Conservation (phyloP, 2,797 vertebrate species). For the Numenius phaeopus region DNA sequence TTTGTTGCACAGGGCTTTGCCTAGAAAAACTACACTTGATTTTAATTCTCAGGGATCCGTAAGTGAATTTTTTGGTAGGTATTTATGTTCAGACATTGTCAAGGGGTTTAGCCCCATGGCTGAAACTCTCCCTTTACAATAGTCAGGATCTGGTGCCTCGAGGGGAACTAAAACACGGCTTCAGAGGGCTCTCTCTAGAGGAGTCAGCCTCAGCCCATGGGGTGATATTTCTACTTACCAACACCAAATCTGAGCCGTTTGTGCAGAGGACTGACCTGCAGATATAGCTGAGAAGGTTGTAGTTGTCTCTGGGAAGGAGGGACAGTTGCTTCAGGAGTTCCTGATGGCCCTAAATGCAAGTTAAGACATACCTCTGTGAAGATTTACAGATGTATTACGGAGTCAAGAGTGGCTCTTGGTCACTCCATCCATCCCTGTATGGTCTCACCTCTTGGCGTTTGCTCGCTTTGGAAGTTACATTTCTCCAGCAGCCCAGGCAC, state of each 20-base stretch:
- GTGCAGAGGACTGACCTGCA: constrained; percentile 85
- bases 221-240: not conserved
- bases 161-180: not conserved
- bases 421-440: not conserved
- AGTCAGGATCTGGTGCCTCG: rapidly evolving
- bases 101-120: not conserved
- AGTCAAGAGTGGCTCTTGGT: not conserved
- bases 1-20: not conserved
- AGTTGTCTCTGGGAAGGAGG: constrained; percentile 90
- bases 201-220: not conserved
- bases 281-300: constrained; percentile 93
- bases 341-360: constrained; percentile 82
- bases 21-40: not conserved
- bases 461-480: not conserved
- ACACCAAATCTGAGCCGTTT: not conserved
- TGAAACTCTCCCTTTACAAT: not conserved
- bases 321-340: constrained; percentile 88
- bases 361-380: not conserved
- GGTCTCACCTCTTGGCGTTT: not conserved
- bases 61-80: not conserved
- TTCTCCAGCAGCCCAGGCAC: not conserved
- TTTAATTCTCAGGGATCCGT: not conserved
- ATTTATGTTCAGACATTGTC: not conserved
- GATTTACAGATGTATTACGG: rapidly evolving
- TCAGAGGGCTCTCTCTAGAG: not conserved